These are phyloP conservation scores for Drosophila suboccidentalis DNA, from an alignment of 2,888 invertebrate genomes.

Conservation along the genomic window DNA sequence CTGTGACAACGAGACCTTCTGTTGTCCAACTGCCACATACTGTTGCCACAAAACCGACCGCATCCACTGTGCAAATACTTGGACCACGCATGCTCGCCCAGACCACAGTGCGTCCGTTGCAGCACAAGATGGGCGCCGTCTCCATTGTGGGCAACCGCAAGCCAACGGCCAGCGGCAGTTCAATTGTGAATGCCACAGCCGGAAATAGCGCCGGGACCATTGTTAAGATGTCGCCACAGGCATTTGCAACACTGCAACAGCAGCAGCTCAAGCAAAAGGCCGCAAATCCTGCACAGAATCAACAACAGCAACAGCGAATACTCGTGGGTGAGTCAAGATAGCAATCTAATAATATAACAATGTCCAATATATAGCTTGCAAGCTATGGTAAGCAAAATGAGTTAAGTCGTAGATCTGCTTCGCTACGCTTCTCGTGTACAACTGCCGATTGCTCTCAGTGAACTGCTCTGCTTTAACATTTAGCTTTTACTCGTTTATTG, in stretches of 20 bases:
- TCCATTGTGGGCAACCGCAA: constrained; percentile 67
- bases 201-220: constrained; percentile 68
- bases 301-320: constrained; percentile 69
- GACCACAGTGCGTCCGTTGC: constrained; percentile 65
- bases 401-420: neutral
- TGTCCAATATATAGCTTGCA: neutral
- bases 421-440: neutral
- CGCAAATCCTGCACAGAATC: constrained; percentile 41
- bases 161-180: constrained; percentile 28
- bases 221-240: constrained; percentile 83
- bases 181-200: constrained; percentile 27
- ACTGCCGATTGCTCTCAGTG: neutral
- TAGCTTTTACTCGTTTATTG: neutral
- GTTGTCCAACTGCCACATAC: constrained; percentile 40
- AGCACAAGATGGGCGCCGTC: constrained; percentile 71
- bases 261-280: constrained; percentile 82
- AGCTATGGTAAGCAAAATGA: neutral
- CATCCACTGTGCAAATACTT: constrained; percentile 64
- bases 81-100: constrained; percentile 74
- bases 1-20: constrained; percentile 26
- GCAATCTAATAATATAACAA: neutral
- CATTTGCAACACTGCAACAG: constrained; percentile 83
- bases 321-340: constrained; percentile 73
- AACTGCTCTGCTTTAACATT: neutral
- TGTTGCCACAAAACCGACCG: constrained; percentile 25